A percentile compares a stretch with the other conserved stretches of the same genome.
Evolutionary conservation across 2,113 vertebrate genomes (phyloP).

Genomic region (Barnardius zonarius): DNA sequence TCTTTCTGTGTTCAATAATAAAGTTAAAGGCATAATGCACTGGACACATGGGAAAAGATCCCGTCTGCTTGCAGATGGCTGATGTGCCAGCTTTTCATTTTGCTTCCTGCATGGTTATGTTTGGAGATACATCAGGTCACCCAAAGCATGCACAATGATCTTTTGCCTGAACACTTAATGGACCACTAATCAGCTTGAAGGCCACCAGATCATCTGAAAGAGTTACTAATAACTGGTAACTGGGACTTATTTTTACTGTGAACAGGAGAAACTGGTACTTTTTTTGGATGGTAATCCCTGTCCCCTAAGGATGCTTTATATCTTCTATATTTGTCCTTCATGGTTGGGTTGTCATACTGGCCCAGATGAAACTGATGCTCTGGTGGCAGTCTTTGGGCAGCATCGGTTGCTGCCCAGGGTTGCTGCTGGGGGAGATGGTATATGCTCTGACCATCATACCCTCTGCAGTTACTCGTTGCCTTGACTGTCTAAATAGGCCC

Average conservation of each 20-base stretch:
- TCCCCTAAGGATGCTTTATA: not conserved
- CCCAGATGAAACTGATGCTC: not conserved
- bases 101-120: not conserved
- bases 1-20: not conserved
- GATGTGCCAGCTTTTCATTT: not conserved
- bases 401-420: not conserved
- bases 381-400: not conserved
- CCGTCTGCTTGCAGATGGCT: not conserved
- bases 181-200: fast-evolving
- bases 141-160: not conserved
- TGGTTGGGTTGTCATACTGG: not conserved
- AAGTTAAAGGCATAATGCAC: not conserved
- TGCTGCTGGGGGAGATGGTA: not conserved
- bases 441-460: fast-evolving
- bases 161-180: not conserved
- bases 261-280: not conserved
- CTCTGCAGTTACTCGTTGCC: not conserved
- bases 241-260: not conserved
- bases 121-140: not conserved
- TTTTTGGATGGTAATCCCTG: not conserved
- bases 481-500: not conserved
- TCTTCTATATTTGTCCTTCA: not conserved
- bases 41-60: not conserved
- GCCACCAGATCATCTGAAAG: not conserved
- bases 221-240: not conserved